Evolutionary conservation across 2,888 invertebrate species (phyloP).

Genomic region (Amaurobius ferox): DNA sequence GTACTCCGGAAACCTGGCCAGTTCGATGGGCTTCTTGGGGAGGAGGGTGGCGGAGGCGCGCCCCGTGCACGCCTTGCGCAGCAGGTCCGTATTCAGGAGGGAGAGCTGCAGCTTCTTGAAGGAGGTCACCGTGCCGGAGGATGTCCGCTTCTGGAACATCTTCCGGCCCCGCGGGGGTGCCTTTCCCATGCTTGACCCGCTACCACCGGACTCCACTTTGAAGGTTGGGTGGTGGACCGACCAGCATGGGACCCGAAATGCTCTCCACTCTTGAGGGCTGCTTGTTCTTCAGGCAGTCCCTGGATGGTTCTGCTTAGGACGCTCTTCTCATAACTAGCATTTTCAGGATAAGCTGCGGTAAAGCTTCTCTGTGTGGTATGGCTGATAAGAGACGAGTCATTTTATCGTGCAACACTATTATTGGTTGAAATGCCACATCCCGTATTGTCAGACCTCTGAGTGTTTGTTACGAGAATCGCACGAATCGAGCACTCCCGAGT

Average conservation of each 20-base stretch:
- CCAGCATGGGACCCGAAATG: not conserved
- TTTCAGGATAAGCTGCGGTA: not conserved
- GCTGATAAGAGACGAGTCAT: not conserved
- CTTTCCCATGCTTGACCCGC: slow-evolving; percentile 46
- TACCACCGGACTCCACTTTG: slow-evolving; percentile 57
- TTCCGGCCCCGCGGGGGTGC: slow-evolving; percentile 48
- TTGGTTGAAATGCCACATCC: too few relatives aligned
- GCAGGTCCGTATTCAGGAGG: slow-evolving; percentile 73
- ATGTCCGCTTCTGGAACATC: slow-evolving; percentile 37
- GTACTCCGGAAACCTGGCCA: slow-evolving; percentile 88
- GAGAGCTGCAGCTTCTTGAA: slow-evolving; percentile 74
- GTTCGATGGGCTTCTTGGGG: slow-evolving; percentile 88
- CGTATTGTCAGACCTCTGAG: too few relatives aligned
- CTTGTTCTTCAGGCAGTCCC: not conserved
- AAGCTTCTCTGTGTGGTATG: not conserved
- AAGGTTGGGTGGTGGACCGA: not conserved
- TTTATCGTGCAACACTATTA: not conserved
- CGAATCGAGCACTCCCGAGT: too few relatives aligned
- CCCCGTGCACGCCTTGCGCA: slow-evolving; percentile 67
- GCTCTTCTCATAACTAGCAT: not conserved
- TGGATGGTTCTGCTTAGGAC: not conserved
- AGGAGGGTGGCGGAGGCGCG: slow-evolving; percentile 77
- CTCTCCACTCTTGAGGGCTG: too few relatives aligned
- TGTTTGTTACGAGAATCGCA: too few relatives aligned
- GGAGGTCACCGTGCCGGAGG: slow-evolving; percentile 68